These are phyloP conservation scores for Drosophila histrio DNA, from an alignment of 2,888 invertebrate genomes.

Conservation along the genomic window DNA sequence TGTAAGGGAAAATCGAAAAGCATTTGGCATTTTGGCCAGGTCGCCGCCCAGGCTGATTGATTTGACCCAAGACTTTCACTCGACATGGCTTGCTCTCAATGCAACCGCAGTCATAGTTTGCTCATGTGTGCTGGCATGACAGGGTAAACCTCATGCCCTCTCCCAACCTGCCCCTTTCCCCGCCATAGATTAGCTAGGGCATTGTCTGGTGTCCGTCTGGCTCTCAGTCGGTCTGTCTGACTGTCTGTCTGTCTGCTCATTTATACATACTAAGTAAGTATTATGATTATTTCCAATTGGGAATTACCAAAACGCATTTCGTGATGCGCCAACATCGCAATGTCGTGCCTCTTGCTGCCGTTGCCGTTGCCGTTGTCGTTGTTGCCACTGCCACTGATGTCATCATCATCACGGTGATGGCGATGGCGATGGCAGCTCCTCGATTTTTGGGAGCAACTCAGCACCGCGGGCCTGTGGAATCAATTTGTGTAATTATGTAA, in stretches of 20 bases:
- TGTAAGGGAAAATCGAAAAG: slow-evolving; percentile 25
- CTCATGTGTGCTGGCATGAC: slow-evolving; percentile 31
- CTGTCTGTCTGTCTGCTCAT: slow-evolving; percentile 9
- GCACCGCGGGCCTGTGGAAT: slow-evolving; percentile 68
- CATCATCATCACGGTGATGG: slow-evolving; percentile 55
- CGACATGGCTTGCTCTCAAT: slow-evolving; percentile 26
- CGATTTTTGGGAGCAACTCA: slow-evolving; percentile 59
- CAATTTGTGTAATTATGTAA: slow-evolving; percentile 76
- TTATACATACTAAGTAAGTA: slow-evolving; percentile 21
- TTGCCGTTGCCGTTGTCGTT: not conserved
- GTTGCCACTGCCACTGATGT: slow-evolving; percentile 23
- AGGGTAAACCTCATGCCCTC: slow-evolving; percentile 13
- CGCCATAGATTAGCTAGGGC: slow-evolving; percentile 5
- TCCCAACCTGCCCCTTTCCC: not conserved
- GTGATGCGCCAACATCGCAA: slow-evolving; percentile 52
- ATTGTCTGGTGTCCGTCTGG: slow-evolving; percentile 31
- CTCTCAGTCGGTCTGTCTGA: not conserved
- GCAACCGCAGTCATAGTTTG: no score
- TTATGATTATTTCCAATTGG: slow-evolving; percentile 62
- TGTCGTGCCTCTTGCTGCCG: slow-evolving; percentile 34
- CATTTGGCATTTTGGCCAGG: slow-evolving; percentile 62
- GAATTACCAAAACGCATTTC: slow-evolving; percentile 78
- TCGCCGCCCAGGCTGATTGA: slow-evolving; percentile 76
- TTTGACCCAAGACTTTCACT: slow-evolving; percentile 70
- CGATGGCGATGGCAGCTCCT: slow-evolving; percentile 29